A percentile compares a stretch with the other conserved stretches of the same genome.
Evolutionary conservation across 2,888 invertebrate genomes (phyloP).

Genomic region (Allacma fusca): DNA sequence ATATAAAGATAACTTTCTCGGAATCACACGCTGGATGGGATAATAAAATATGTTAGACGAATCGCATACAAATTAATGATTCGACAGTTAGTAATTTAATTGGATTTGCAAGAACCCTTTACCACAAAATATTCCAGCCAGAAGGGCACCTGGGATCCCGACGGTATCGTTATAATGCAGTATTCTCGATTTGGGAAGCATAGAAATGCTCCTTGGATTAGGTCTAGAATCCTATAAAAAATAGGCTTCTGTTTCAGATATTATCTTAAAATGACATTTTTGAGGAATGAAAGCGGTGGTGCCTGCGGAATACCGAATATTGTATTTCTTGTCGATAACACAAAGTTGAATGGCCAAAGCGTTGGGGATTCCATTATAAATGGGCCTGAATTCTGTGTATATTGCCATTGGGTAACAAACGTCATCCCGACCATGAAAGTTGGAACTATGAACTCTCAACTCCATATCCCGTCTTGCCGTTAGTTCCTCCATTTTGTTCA

Average conservation of each 20-base stretch:
- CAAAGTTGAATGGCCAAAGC: conserved; percentile 73
- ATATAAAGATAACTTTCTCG: conserved; percentile 49
- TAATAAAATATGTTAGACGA: neutral
- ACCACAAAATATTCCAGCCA: conserved; percentile 71
- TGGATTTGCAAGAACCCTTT: conserved; percentile 49
- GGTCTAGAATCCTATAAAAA: conserved; percentile 65
- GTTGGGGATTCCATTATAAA: conserved; percentile 67
- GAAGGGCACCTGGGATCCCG: conserved; percentile 67
- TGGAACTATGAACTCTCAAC: neutral
- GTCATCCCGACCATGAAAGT: neutral
- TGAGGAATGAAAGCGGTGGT: no score
- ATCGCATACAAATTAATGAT: no score
- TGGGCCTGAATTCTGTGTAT: neutral
- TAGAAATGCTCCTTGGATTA: conserved; percentile 74
- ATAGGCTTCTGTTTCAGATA: neutral
- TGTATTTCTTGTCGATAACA: conserved; percentile 69
- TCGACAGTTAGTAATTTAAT: neutral
- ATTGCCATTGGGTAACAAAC: conserved; percentile 6
- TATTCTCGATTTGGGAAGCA: conserved; percentile 74
- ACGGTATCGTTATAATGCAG: conserved; percentile 70
- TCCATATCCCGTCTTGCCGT: neutral
- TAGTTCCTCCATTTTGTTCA: conserved; percentile 1
- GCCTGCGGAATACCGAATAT: conserved; percentile 69
- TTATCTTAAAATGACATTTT: no score
- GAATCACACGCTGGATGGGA: conserved; percentile 48